These are phyloP conservation scores for Ammodytes dubius DNA, from an alignment of 2,113 vertebrate species.

Conservation along the genomic window DNA sequence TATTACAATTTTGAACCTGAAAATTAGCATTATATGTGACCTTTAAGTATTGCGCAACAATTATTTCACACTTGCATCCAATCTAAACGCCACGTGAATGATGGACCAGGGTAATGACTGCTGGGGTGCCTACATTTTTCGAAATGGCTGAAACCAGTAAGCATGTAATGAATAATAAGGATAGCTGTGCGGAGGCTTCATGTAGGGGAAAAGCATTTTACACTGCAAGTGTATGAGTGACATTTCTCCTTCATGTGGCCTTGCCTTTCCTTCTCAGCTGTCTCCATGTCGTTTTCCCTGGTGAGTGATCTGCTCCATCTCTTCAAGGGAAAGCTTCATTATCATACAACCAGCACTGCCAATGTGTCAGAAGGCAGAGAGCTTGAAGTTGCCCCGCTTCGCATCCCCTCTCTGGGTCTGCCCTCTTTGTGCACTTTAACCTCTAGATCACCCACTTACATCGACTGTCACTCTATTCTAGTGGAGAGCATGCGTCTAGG, in stretches of 20 bases:
- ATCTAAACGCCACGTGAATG: background rate
- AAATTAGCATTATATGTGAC: too few species aligned
- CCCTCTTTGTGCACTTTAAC: slow-evolving; percentile 20
- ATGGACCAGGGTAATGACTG: background rate
- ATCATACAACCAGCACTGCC: background rate
- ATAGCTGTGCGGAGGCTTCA: background rate
- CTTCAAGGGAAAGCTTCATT: slow-evolving; percentile 12
- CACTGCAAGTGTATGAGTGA: slow-evolving; percentile 22
- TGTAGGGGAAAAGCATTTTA: slow-evolving; percentile 5
- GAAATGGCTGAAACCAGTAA: slow-evolving; percentile 28
- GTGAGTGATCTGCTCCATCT: slow-evolving; percentile 46
- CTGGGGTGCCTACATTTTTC: background rate
- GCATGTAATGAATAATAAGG: slow-evolving; percentile 23
- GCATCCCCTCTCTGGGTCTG: background rate
- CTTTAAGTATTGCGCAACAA: background rate
- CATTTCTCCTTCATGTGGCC: slow-evolving; percentile 49
- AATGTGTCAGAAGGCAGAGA: background rate
- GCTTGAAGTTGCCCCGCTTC: slow-evolving; percentile 10
- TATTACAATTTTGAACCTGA: too few species aligned
- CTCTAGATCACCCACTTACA: background rate
- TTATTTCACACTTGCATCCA: background rate
- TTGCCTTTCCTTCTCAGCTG: slow-evolving; percentile 28
- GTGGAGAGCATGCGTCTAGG: background rate
- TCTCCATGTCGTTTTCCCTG: slow-evolving; percentile 16
- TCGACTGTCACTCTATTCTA: background rate